Percentiles rank a stretch among this genome's conserved stretches.
These are phyloP conservation scores for Anthopleura sola DNA, from an alignment of 64 coral and sea anemone genomes.

Conservation along the genomic window DNA sequence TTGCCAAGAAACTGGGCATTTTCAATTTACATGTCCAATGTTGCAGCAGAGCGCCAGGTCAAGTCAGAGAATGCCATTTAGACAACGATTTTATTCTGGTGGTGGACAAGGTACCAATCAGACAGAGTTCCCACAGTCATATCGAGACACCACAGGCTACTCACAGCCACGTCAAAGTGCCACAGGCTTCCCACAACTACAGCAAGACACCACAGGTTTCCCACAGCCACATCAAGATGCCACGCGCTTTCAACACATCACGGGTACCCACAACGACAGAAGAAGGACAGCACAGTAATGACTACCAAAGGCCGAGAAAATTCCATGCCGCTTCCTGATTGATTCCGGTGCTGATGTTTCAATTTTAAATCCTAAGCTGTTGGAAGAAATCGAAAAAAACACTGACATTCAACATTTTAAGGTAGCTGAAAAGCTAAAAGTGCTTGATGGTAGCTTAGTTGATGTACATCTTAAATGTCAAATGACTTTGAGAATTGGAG, in stretches of 20 bases:
- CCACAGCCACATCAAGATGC: not conserved
- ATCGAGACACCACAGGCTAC: too few species aligned
- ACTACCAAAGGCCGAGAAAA: not conserved
- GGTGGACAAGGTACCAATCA: too few species aligned
- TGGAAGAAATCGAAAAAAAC: not conserved
- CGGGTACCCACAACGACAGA: not conserved
- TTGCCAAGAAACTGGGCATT: not conserved
- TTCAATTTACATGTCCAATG: not conserved
- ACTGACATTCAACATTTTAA: not conserved
- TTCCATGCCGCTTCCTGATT: not conserved
- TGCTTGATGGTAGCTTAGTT: not conserved
- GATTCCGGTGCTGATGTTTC: conserved; percentile 9
- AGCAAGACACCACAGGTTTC: not conserved
- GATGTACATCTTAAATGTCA: not conserved
- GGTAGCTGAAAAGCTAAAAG: not conserved
- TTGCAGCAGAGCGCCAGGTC: too few species aligned
- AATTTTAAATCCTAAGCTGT: not conserved
- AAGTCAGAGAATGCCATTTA: too few species aligned
- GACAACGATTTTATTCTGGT: too few species aligned
- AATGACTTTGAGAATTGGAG: not conserved
- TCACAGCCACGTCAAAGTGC: not conserved
- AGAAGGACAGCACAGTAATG: not conserved
- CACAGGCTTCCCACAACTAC: not conserved
- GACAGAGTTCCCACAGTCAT: too few species aligned
- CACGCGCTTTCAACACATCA: not conserved